Base-by-base conservation (phyloP, 2,113 vertebrate species). In the Carassius carassius region DNA sequence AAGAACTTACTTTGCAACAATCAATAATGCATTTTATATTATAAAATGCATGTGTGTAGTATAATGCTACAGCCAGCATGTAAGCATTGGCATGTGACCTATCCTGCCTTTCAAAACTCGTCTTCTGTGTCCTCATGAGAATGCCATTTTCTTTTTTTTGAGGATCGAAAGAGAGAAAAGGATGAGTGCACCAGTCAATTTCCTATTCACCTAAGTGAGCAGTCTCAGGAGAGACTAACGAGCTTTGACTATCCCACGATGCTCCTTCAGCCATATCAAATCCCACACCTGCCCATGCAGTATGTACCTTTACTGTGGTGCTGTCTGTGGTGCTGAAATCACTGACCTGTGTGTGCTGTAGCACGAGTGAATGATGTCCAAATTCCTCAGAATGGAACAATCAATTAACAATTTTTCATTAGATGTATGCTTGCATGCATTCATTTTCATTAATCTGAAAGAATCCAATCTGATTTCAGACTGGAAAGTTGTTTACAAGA, bases 131-230 rank as follows among this genome's bases (percentile, higher is more conserved):
- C 41, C 70, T 49, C 70, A 49, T 74, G 70, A 11, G 70, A 74
- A n/a, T 74, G 56, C 56, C 19, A n/a, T 77, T 77, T 56, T 77
- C 19, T 58, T 77, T 77, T 58, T 49, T 32, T 29, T 29, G 44
- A 32, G 62, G 25, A 81, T 65, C 3, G 21, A 69, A 81, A 69
- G 19, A 81, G 37, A 69, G 19, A 81, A 63, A 81, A 69, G 79
- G 60, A 54, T 69, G 79, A 81, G 14, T 63, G 37, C 58, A 80
- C 37, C 37, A 54, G 79, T 29, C 25, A 35, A 35, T 69, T 69
- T 81, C 3, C 44, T 69, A 35, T 81, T 35, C 44, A 32, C 47
- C 17, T 25, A 69, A 81, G 41, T 81, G 63, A 69, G 29, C 62
- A 81, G 63, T 69, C 62, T 69, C n/a, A 62, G 54, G 29, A 60